Base-by-base conservation (phyloP, 2,113 vertebrate genomes). In the Rhombomys opimus region DNA sequence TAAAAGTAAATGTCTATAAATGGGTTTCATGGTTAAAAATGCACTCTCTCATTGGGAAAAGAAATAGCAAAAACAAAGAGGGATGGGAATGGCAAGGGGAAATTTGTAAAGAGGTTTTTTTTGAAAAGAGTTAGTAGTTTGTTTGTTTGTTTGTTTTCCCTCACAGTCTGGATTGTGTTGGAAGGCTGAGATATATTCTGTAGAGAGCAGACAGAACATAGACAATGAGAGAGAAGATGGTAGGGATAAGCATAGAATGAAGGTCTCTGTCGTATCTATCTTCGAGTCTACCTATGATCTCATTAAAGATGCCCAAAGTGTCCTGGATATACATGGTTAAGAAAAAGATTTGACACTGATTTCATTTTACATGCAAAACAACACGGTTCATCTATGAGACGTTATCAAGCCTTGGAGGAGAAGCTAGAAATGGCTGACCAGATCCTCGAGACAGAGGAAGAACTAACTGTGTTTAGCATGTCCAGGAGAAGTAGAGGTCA, bases 1-100 rank as follows among this genome's bases (percentile, higher is more conserved):
- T 93, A 76, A 93, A 93, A 95, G 92, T 70, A 46, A 94, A 75
- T 93, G 25, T 81, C 32, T 92, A 25, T 73, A n/a, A 89, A 61
- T 91, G 67, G 20, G 30, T 32, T 78, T 96, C 25, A 89, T 93
- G 23, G 70, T 46, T 93, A 92, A 81, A 50, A 18, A 2, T 6
- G 3, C 54, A 59, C 75, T 67, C 1, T 93, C n/a, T 94, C 23
- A 23, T n/a, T 95, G 84, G 67, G 38, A 88, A 50, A 78, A 96
- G 41, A 95, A 92, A 92, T 38, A 86, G 50, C 85, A 85, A 41
- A 32, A 84, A 23, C 59, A 61, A 4, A 35, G 4, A 57, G 80
- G 91, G 17, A 92, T 14, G 61, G 59, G 65, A 63, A 67, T 23
- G 13, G 4, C 30, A 70, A 68, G 13, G 50, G 11, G 8, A 72